These are phyloP conservation scores for Drosophila cardini DNA, from an alignment of 1,140 invertebrate species.

Conservation along the genomic window DNA sequence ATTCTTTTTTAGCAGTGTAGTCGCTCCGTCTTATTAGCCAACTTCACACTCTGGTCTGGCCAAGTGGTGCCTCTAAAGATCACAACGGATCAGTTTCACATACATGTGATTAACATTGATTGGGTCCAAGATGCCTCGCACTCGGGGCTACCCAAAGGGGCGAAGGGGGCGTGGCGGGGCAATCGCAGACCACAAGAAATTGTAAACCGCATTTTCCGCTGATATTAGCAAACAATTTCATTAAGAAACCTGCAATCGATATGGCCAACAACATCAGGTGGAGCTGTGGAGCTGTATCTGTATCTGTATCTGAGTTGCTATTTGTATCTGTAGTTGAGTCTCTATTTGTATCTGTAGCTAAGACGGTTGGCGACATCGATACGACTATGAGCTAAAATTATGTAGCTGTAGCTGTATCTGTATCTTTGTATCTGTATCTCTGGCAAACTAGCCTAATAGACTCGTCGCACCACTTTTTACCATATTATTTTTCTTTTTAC, in stretches of 20 bases:
- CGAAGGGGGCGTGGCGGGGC: background rate
- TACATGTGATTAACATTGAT: constrained; percentile 59
- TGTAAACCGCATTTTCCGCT: constrained; percentile 83
- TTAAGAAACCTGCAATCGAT: constrained; percentile 81
- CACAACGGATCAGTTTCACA: constrained; percentile 51
- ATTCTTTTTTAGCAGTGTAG: too few species aligned
- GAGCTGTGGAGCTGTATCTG: constrained; percentile 6
- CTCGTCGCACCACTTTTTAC: constrained; percentile 64
- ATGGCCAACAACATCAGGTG: constrained; percentile 31
- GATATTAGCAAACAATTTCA: constrained; percentile 84
- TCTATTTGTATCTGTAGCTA: constrained; percentile 6
- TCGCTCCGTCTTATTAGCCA: background rate
- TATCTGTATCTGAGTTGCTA: constrained; percentile 13
- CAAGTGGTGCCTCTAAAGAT: background rate
- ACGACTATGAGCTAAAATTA: constrained; percentile 33
- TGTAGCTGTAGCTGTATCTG: constrained; percentile 51
- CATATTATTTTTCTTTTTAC: background rate
- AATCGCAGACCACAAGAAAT: constrained; percentile 49
- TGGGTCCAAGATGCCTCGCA: constrained; percentile 49
- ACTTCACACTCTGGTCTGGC: background rate
- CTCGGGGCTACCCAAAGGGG: background rate
- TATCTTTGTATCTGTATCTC: constrained; percentile 23
- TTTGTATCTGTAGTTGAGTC: constrained; percentile 33
- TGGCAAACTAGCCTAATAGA: constrained; percentile 67
- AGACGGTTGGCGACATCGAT: constrained; percentile 43